These are phyloP conservation scores for Ochropleura leucogaster DNA, from an alignment of 2,888 invertebrate genomes.

Conservation along the genomic window DNA sequence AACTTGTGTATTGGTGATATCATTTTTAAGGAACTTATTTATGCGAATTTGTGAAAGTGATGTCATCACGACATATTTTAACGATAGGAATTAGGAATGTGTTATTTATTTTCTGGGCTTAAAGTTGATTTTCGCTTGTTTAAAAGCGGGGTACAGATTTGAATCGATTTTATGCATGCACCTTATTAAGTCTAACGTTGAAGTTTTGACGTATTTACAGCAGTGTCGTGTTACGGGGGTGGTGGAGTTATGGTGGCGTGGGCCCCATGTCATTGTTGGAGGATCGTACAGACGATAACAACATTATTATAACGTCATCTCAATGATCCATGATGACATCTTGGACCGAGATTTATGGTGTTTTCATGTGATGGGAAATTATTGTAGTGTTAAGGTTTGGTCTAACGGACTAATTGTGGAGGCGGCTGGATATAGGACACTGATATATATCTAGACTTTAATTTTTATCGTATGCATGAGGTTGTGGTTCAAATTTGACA, in stretches of 20 bases:
- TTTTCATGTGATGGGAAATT: conserved; percentile 33
- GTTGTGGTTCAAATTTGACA: too few relatives aligned
- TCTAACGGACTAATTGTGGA: background rate
- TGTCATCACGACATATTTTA: conserved; percentile 65
- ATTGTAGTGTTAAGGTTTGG: background rate
- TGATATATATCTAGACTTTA: background rate
- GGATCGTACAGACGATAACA: conserved; percentile 53
- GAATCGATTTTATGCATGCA: conserved; percentile 64
- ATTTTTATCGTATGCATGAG: background rate
- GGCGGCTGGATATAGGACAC: background rate
- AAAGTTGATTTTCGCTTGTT: conserved; percentile 46
- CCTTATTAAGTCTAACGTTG: conserved; percentile 68
- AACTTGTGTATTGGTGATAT: conserved; percentile 72
- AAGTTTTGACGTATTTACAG: conserved; percentile 68
- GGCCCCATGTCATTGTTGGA: conserved; percentile 63
- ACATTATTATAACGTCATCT: conserved; percentile 58
- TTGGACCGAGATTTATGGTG: conserved; percentile 40
- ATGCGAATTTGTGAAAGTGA: conserved; percentile 69
- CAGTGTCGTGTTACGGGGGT: conserved; percentile 63
- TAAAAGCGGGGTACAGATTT: conserved; percentile 32
- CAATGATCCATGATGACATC: conserved; percentile 49
- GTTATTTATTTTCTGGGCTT: background rate
- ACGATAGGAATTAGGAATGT: conserved; percentile 27
- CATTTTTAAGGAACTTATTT: conserved; percentile 72
- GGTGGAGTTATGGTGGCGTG: conserved; percentile 68